Evolutionary conservation across 2,888 invertebrate species (phyloP), one percentile per base, ranked within the genome.

Genomic region (Gastracanthus pulcherrimus): DNA sequence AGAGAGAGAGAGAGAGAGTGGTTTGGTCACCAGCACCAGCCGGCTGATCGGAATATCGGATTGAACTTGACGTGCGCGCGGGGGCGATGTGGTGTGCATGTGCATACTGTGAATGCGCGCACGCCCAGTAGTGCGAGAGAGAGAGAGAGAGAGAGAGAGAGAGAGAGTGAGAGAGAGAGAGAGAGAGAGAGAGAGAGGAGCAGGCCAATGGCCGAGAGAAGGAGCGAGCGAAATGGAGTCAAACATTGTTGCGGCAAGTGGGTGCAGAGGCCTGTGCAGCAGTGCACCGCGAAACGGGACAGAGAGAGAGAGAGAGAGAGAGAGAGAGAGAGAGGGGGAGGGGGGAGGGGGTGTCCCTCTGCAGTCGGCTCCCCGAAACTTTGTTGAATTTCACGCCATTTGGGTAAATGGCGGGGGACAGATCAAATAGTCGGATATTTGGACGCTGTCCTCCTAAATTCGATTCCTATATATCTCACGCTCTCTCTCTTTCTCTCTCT

Each of bases 311-410:
- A 34, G 48, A 31, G 51, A 69, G n/a, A n/a, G n/a, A 29, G 62
- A 38, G 38, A 23, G 64, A n/a, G 38, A 23, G 34, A 51, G 48
- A 6, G 41, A 16, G 16, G 3, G 48, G n/a, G 48, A 31, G 51
- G 48, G n/a, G 7, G n/a, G 62, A 38, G 38, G 9, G 64, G 13
- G 38, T 16, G 16, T 58, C 58, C 58, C 58, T 29, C 58, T 13
- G 62, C 3, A 26, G 51, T 58, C 71, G 19, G 55, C 29, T 9
- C 38, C 19, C 62, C 45, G 62, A 70, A 89, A 88, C 88, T 89
- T 89, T 89, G 89, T 89, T 87, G 88, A 89, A 90, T 90, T 90
- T 90, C 89, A 88, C 88, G 87, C 88, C 87, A 88, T 89, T 89
- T 88, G 87, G 86, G 86, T 86, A 89, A 89, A 88, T 88, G 87